Conservation (phyloP, 2,113 vertebrate genomes). For the Malurus alboscapulatus region DNA sequence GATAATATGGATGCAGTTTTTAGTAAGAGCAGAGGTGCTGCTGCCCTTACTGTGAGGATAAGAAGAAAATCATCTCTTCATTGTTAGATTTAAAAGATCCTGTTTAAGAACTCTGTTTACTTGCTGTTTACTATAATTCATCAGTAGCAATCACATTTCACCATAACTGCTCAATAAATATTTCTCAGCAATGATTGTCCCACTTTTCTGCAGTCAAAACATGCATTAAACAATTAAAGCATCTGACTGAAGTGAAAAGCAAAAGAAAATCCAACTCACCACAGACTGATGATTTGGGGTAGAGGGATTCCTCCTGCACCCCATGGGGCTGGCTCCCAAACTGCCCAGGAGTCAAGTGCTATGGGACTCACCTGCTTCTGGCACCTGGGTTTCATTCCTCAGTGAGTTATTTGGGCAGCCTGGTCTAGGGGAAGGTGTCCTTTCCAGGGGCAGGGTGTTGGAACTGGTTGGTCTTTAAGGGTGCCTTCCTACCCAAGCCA, state of each 20-base stretch:
- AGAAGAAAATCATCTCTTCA: not conserved
- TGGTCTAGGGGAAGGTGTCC: not conserved
- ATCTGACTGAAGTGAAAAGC: not conserved
- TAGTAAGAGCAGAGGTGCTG: not conserved
- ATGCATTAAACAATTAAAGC: not conserved
- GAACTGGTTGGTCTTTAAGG: not conserved
- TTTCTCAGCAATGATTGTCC: not conserved
- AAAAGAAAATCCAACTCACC: not conserved
- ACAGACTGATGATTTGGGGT: not conserved
- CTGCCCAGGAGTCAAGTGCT: not conserved
- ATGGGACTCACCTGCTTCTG: not conserved
- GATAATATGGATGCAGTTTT: not conserved
- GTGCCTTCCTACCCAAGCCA: not conserved
- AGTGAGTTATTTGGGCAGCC: not conserved
- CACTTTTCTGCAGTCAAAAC: not conserved
- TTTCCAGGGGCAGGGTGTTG: not conserved
- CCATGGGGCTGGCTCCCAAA: not conserved
- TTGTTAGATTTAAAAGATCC: not conserved
- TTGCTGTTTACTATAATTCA: not conserved
- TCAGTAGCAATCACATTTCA: not conserved
- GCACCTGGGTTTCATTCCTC: not conserved
- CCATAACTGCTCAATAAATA: not conserved
- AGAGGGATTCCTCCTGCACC: not conserved
- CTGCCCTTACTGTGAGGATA: not conserved
- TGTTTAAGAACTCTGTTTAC: not conserved